Conservation (phyloP, 2,113 vertebrate genomes). For the Meles meles region DNA sequence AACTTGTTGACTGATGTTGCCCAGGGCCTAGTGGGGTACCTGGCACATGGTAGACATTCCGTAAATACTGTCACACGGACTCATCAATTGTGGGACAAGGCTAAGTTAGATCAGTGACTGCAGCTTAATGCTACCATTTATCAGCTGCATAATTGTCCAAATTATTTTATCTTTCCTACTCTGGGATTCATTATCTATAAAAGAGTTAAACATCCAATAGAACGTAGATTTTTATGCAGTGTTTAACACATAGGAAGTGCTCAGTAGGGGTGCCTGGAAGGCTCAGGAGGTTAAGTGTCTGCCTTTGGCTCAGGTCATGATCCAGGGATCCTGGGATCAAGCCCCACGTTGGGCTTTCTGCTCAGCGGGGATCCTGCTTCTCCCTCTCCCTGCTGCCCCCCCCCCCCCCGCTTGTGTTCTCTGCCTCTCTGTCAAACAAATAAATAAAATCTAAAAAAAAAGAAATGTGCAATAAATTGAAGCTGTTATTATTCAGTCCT, state of each 20-base stretch:
- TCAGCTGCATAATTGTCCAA: neutral
- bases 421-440: too few species aligned
- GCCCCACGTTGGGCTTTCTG: too few species aligned
- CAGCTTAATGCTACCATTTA: neutral
- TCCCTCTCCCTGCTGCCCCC: too few species aligned
- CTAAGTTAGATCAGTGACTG: neutral
- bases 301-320: too few species aligned
- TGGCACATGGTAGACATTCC: neutral
- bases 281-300: too few species aligned
- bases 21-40: neutral
- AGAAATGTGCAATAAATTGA: neutral
- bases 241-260: neutral
- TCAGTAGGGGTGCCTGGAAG: neutral
- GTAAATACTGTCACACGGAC: neutral
- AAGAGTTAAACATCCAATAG: neutral
- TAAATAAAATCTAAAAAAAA: too few species aligned
- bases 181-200: neutral
- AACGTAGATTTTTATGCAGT: neutral
- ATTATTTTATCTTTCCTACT: neutral
- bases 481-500: neutral
- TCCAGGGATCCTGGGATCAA: too few species aligned
- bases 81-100: neutral
- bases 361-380: too few species aligned
- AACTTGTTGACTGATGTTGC: neutral
- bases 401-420: too few species aligned